These are phyloP conservation scores for Cosmia trapezina DNA, from an alignment of 2,888 invertebrate genomes.

Conservation along the genomic window DNA sequence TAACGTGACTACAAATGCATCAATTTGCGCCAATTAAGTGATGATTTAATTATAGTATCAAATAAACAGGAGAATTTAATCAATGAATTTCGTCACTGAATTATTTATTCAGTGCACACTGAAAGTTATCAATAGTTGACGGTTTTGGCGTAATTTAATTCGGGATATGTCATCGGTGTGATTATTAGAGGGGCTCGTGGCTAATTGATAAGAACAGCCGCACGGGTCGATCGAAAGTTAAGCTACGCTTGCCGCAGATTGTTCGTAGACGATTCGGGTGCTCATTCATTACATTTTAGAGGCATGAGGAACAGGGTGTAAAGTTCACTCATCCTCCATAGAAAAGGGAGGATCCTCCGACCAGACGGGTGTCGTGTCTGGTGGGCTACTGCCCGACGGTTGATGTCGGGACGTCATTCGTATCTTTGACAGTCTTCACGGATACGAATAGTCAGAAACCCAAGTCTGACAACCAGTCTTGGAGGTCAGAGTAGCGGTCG, in stretches of 20 bases:
- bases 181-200: not conserved
- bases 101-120: conserved; percentile 49
- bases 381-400: no score
- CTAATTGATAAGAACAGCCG: not conserved
- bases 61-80: conserved; percentile 61
- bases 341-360: no score
- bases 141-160: conserved; percentile 24
- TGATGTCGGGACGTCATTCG: no score
- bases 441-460: no score
- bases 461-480: not conserved
- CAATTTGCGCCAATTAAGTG: conserved; percentile 74
- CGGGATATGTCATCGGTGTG: not conserved
- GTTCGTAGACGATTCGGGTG: not conserved
- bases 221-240: not conserved
- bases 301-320: no score
- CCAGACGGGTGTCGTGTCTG: no score
- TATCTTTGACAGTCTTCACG: not conserved
- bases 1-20: conserved; percentile 74
- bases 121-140: conserved; percentile 35
- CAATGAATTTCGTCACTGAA: conserved; percentile 37
- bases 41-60: conserved; percentile 75
- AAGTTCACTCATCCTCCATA: no score
- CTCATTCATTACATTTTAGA: not conserved
- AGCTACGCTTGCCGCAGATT: not conserved
- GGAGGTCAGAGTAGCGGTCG: not conserved